These are phyloP conservation scores for Meloidogyne hapla DNA, from an alignment of 1,140 invertebrate species.

Conservation along the genomic window DNA sequence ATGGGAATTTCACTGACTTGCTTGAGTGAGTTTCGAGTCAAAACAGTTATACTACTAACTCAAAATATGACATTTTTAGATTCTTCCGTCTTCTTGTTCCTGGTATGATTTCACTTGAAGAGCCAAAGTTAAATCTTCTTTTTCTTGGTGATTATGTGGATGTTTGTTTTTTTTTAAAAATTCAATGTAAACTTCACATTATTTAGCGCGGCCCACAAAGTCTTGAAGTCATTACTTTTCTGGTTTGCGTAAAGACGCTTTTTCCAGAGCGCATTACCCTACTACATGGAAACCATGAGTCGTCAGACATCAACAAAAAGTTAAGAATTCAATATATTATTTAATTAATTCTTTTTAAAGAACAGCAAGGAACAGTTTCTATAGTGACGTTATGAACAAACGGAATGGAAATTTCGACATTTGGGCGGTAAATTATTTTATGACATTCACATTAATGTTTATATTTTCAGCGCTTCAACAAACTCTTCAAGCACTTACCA, in stretches of 20 bases:
- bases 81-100: conserved; percentile 3
- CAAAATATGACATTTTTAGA: background rate
- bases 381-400: background rate
- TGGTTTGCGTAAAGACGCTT: conserved; percentile 68
- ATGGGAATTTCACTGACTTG: conserved; percentile 5
- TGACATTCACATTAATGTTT: background rate
- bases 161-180: background rate
- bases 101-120: background rate
- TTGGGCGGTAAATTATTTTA: background rate
- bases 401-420: background rate
- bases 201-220: conserved; percentile 74
- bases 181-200: background rate
- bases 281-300: conserved; percentile 54
- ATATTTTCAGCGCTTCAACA: conserved; percentile 9
- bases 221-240: conserved; percentile 69
- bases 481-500: conserved; percentile 1
- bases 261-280: conserved; percentile 72
- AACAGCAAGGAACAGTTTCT: conserved; percentile 11
- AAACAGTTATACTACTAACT: background rate
- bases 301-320: conserved; percentile 12
- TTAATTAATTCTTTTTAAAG: background rate
- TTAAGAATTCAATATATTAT: background rate
- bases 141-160: conserved; percentile 20
- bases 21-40: conserved; percentile 32
- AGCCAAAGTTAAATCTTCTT: conserved; percentile 3